Conservation (phyloP, 2,888 invertebrate species). For the Cybosia mesomella region DNA sequence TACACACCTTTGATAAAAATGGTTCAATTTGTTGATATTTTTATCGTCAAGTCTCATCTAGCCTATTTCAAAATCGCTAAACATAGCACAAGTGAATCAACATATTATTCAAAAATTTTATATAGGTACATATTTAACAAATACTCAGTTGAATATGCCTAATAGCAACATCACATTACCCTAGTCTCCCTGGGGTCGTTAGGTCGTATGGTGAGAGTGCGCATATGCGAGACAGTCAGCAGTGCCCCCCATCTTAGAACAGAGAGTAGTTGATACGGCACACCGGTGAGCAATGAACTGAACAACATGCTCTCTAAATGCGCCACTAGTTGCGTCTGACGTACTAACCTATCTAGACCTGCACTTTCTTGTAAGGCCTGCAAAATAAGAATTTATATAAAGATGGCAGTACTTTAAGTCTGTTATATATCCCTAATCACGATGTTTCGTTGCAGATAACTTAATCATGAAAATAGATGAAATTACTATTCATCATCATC, state of each 20-base stretch:
- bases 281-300: constrained; percentile 90
- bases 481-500: background rate
- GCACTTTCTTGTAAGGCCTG: constrained; percentile 93
- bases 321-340: constrained; percentile 93
- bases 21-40: too few relatives aligned
- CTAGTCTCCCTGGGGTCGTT: constrained; percentile 94
- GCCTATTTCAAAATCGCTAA: too few relatives aligned
- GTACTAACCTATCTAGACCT: constrained; percentile 92
- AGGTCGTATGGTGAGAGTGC: constrained; percentile 92
- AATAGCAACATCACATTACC: constrained; percentile 56
- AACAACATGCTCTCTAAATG: constrained; percentile 94
- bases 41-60: too few relatives aligned
- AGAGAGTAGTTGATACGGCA: constrained; percentile 88
- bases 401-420: background rate
- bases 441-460: background rate
- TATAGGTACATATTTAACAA: background rate
- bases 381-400: constrained; percentile 21
- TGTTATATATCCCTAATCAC: background rate
- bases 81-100: too few relatives aligned
- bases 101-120: too few relatives aligned
- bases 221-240: constrained; percentile 91
- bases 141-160: background rate
- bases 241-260: constrained; percentile 91
- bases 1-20: too few relatives aligned
- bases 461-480: background rate